A percentile compares a stretch with the other conserved stretches of the same genome.
These are phyloP conservation scores for Plagodis dolabraria DNA, from an alignment of 2,888 invertebrate species.

Conservation along the genomic window DNA sequence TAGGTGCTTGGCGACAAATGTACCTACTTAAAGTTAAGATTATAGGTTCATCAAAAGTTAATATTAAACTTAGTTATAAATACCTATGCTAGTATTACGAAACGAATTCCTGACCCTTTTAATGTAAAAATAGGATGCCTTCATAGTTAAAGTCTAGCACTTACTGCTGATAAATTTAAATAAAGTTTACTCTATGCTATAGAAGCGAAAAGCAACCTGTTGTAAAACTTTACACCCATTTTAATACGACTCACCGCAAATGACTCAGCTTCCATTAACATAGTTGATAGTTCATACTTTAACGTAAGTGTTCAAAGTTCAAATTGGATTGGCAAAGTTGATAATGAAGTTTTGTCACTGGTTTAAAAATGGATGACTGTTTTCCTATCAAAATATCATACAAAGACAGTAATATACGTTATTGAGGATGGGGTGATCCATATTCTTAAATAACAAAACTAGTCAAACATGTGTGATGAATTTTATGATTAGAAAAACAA, in stretches of 20 bases:
- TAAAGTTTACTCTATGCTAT: conserved; percentile 55
- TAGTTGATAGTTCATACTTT: conserved; percentile 2
- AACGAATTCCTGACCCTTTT: conserved; percentile 30
- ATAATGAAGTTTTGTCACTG: conserved; percentile 7
- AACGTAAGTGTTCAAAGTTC: background rate
- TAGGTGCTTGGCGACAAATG: too few species aligned
- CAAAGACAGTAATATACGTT: too few species aligned
- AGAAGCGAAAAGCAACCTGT: conserved; percentile 55
- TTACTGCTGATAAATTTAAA: conserved; percentile 48
- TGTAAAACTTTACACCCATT: conserved; percentile 63
- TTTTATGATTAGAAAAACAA: too few species aligned
- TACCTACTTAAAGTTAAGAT: too few species aligned
- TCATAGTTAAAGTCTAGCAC: conserved; percentile 23
- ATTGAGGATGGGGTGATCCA: too few species aligned
- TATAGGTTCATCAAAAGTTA: too few species aligned
- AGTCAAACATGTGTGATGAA: too few species aligned
- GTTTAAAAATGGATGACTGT: conserved; percentile 8
- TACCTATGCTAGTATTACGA: background rate
- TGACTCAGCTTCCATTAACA: background rate
- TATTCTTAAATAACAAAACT: too few species aligned
- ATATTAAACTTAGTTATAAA: too few species aligned
- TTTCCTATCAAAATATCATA: background rate
- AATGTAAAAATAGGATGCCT: too few species aligned
- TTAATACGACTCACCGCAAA: conserved; percentile 42
- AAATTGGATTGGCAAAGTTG: background rate